Percentiles rank a stretch among this genome's conserved stretches.
These are phyloP conservation scores for Anarsia innoxiella DNA, from an alignment of 2,888 invertebrate species.

Conservation along the genomic window DNA sequence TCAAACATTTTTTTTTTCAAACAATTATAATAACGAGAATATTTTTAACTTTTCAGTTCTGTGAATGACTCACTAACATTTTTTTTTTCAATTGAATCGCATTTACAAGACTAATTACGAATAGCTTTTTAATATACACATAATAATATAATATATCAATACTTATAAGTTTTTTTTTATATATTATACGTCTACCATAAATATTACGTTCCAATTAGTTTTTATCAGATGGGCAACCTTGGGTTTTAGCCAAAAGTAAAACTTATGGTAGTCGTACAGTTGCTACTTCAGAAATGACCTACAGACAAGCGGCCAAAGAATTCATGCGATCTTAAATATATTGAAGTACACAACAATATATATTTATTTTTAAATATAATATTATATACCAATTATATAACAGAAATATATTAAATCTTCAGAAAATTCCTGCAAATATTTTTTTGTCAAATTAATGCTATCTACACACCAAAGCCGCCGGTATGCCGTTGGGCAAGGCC, in stretches of 20 bases:
- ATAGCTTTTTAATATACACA: constrained; percentile 19
- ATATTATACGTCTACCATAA: constrained; percentile 2
- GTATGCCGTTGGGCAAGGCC: too few relatives aligned
- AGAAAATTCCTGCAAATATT: too few relatives aligned
- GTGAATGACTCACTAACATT: constrained; percentile 73
- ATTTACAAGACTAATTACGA: constrained; percentile 33
- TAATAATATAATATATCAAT: constrained; percentile 4
- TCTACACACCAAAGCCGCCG: too few relatives aligned
- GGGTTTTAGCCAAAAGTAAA: constrained; percentile 12
- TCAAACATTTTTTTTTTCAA: constrained; percentile 47
- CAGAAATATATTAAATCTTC: too few relatives aligned
- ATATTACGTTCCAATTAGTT: not conserved
- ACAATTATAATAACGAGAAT: constrained; percentile 71
- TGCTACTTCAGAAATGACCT: constrained; percentile 27
- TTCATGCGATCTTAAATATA: constrained; percentile 41
- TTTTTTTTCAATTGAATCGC: constrained; percentile 45
- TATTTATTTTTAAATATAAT: constrained; percentile 28
- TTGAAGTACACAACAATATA: constrained; percentile 48
- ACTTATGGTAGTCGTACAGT: constrained; percentile 16
- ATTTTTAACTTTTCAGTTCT: constrained; percentile 73
- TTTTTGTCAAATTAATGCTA: too few relatives aligned
- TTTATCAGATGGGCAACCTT: not conserved
- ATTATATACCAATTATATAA: constrained; percentile 25
- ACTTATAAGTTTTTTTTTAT: constrained; percentile 2
- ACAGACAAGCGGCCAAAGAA: constrained; percentile 49